Evolutionary conservation across 2,888 invertebrate species (phyloP), one percentile per base, ranked within the genome.

Genomic region (Prosopocoilus inquinatus): DNA sequence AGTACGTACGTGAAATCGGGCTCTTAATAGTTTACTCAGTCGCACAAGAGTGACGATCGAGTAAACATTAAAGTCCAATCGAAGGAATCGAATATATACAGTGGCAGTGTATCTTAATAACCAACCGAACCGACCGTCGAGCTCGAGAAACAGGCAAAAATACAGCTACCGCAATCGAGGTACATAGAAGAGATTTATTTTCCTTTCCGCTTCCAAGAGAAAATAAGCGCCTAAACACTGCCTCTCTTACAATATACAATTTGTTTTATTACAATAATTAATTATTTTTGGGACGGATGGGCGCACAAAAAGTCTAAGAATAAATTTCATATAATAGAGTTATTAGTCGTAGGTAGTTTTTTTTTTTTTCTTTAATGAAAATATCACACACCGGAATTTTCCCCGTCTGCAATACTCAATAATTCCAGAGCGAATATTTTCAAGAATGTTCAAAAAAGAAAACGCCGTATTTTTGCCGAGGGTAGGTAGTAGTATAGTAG

Each of bases 1-100:
- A 74, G 77, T 77, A 77, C 76, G 71, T 77, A 77, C 77, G 72
- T 70, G 61, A 69, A 69, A 75, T 75, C 72, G 70, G 72, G 72
- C 70, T 70, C 70, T 38, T 32, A 50, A 46, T 46, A 38, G 45
- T 46, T 41, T 15, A 41, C 41, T 33, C 46, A 16, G 32, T 28
- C 20, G 20, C 20, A 50, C 54, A 34, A 9, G n/a, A n/a, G 9
- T 8, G 20, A 20, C 34, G 49, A 34, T 55, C 46, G 57, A 12
- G 57, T 50, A 50, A 50, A 52, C 33, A 53, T 32, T 46, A 57
- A 58, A 59, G 56, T 55, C 55, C 52, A 58, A 60, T 57, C 51
- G 54, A 58, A 51, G 45, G 47, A 55, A 55, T 46, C 49, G 15
- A 51, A 57, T 50, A 58, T 52, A 58, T 47, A 54, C 54, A 54